Evolutionary conservation across 2,113 vertebrate species (phyloP), one percentile per base, ranked within the genome.

Genomic region (Tupaia tana): DNA sequence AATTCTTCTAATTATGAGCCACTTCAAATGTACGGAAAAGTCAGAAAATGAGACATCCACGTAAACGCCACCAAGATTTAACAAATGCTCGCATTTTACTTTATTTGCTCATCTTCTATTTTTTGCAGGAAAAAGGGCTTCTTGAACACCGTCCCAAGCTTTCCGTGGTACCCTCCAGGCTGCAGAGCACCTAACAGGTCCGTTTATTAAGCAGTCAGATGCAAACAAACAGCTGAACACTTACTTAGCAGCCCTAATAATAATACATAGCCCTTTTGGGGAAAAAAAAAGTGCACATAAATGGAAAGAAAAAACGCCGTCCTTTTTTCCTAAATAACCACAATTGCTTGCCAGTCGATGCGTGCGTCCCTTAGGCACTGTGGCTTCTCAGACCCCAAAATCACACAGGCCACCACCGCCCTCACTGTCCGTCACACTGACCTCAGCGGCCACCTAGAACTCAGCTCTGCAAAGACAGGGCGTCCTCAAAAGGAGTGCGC

Each of bases 161-260:
- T 59, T 63, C 24, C 34, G 74, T 0, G 9, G 18, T 16, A 58
- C 3, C 14, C 27, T 5, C 34, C 2, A 81, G 15, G 56, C 15
- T 18, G 63, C 31, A 43, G 64, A 67, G n/a, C 9, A 22, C 52
- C 59, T 29, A 29, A 19, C 3, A 3, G 9, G 20, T 71, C 59
- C 19, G 29, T 71, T 81, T 24, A 70, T 3, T 75, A 80, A 71
- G 61, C 8, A 64, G 22, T 58, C 52, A 78, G 34, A 22, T 58
- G 25, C 80, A 91, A 88, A 88, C 80, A 91, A 88, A 88, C 78
- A 86, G 87, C 54, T 80, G 70, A 69, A 74, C 58, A 67, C 20
- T 63, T 43, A 88, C 1, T 19, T 58, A 70, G 43, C 9, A 81
- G 9, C 59, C 59, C 66, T 71, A 78, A 78, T 79, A 89, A 79